phyloP scores from a whole-genome alignment of 2,113 vertebrate genomes.

The Sigmodon hispidus region DNA sequence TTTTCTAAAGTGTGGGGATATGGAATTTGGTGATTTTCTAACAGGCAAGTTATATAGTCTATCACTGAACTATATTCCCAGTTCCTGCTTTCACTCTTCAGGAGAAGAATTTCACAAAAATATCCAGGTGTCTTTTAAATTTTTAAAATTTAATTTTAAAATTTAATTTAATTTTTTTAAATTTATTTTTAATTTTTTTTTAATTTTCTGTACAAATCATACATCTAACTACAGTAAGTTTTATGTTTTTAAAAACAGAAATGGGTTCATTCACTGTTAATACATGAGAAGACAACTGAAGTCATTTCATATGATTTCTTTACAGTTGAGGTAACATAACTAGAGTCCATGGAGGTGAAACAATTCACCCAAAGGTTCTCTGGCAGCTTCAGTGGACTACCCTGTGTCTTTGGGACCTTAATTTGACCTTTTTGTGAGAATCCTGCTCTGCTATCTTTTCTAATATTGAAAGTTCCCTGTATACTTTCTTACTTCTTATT shows the following conservation, averaged over 20 bases:
- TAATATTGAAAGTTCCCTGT: background rate
- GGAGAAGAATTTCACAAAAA: background rate
- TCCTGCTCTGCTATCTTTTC: background rate
- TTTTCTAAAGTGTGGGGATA: constrained; percentile 29
- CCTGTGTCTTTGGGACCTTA: background rate
- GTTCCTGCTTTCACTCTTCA: background rate
- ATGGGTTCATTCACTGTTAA: background rate
- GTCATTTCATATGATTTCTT: background rate
- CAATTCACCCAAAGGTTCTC: background rate
- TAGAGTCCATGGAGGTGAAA: background rate
- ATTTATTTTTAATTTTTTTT: too few species aligned
- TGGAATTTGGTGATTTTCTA: background rate
- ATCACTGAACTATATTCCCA: background rate
- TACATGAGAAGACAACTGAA: background rate
- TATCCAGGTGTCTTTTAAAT: background rate
- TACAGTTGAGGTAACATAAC: constrained; percentile 11
- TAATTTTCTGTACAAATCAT: constrained; percentile 32
- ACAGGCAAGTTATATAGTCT: background rate
- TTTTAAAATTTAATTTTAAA: too few species aligned
- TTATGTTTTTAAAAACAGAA: constrained; percentile 21
- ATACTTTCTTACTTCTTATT: background rate
- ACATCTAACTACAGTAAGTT: background rate
- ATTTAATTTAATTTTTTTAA: too few species aligned
- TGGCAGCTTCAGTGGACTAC: background rate
- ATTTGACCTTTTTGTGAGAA: background rate